Conservation (phyloP, 2,888 invertebrate species). For the Chrysolina oricalcia region DNA sequence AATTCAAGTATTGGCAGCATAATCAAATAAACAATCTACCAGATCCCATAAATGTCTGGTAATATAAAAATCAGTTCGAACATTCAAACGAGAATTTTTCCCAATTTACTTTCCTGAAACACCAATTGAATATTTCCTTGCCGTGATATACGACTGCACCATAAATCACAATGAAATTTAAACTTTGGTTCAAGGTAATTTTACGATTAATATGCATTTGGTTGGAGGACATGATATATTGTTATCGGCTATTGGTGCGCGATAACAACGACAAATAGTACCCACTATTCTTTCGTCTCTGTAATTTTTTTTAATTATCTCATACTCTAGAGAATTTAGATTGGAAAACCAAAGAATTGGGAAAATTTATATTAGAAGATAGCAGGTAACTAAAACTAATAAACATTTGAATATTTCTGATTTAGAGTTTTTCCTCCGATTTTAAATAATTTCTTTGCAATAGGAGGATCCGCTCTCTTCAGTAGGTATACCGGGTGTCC, state of each 20-base stretch:
- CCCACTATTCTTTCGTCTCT: background rate
- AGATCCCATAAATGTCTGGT: no score
- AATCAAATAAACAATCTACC: no score
- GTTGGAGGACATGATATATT: conserved; percentile 27
- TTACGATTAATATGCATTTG: conserved; percentile 24
- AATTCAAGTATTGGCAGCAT: no score
- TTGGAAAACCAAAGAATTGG: background rate
- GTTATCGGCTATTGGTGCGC: conserved; percentile 20
- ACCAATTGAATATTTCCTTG: background rate
- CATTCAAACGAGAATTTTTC: no score
- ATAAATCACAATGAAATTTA: conserved; percentile 13
- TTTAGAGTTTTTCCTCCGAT: no score
- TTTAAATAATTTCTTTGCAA: no score
- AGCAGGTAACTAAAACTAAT: no score
- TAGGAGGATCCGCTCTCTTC: no score
- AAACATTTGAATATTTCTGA: no score
- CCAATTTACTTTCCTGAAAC: background rate
- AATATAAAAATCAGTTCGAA: no score
- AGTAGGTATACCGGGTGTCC: no score
- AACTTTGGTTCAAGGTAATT: conserved; percentile 29
- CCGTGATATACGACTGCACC: conserved; percentile 3
- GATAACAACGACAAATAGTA: conserved; percentile 23
- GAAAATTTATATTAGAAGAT: no score
- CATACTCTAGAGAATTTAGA: background rate
- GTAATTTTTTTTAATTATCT: background rate